phyloP scores from a whole-genome alignment of 1,140 invertebrate genomes.

The Capitella teleta region DNA sequence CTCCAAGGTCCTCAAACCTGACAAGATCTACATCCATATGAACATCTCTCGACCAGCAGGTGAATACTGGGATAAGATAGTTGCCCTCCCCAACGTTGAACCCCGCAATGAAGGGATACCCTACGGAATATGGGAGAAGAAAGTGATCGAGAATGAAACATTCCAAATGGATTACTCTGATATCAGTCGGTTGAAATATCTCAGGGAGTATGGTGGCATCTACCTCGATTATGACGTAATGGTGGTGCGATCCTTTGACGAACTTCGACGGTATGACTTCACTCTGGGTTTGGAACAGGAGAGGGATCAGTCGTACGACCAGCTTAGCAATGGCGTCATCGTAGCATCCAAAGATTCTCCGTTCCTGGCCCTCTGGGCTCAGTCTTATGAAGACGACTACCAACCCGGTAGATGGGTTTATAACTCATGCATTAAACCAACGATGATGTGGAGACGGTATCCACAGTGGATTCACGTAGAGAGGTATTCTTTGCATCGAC shows the following conservation, averaged over 20 bases:
- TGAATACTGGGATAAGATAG: too few species aligned
- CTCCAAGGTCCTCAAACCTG: too few species aligned
- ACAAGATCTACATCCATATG: too few species aligned
- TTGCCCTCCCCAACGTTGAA: too few species aligned
- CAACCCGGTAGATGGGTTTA: constrained; percentile 7
- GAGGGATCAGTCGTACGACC: too few species aligned
- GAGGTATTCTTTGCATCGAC: too few species aligned
- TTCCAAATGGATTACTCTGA: too few species aligned
- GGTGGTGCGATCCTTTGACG: constrained; percentile 8
- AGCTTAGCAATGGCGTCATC: constrained; percentile 32
- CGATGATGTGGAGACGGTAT: not conserved
- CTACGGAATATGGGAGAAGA: too few species aligned
- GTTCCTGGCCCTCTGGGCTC: constrained; percentile 27
- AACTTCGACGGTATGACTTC: constrained; percentile 5
- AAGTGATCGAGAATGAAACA: too few species aligned
- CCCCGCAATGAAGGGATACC: too few species aligned
- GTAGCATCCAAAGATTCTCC: constrained; percentile 28
- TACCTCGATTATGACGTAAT: constrained; percentile 13
- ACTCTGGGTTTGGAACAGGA: constrained; percentile 9
- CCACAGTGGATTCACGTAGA: constrained; percentile 6
- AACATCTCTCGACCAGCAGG: too few species aligned
- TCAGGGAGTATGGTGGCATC: constrained; percentile 12
- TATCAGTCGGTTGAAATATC: too few species aligned
- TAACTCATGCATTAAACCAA: constrained; percentile 7
- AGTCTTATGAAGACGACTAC: constrained; percentile 20